A percentile compares a stretch with the other conserved stretches of the same genome.
phyloP scores from a whole-genome alignment of 2,113 vertebrate genomes.

The Crypturellus undulatus region DNA sequence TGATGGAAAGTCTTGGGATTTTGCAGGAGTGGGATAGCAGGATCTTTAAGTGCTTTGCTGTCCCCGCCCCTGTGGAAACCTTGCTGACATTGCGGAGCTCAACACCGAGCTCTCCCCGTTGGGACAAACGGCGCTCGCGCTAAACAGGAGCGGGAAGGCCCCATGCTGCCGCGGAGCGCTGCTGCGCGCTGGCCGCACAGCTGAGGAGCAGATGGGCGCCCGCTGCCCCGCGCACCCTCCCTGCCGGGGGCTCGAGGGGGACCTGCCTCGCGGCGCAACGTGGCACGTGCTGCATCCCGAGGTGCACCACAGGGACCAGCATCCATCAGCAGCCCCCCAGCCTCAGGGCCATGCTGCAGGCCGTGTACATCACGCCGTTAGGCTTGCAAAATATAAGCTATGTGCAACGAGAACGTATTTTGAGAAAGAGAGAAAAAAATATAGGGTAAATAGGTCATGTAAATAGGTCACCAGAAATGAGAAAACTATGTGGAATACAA shows the following conservation, averaged over 20 bases:
- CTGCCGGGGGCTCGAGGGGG: background rate
- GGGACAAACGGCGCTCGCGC: background rate
- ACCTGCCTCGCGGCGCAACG: accelerated
- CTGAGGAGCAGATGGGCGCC: accelerated
- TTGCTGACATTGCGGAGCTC: accelerated
- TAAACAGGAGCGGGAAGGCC: background rate
- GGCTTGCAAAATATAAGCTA: background rate
- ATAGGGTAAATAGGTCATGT: too few relatives aligned
- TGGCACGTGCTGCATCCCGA: accelerated
- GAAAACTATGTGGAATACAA: background rate
- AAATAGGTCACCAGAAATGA: background rate
- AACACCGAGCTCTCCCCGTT: background rate
- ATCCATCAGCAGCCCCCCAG: background rate
- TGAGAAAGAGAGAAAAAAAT: too few relatives aligned
- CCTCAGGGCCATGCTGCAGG: background rate
- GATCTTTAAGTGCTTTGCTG: background rate
- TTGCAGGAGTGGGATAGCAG: constrained; percentile 12
- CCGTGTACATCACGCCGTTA: too few relatives aligned
- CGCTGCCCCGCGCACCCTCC: background rate
- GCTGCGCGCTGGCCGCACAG: background rate
- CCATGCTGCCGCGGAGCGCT: background rate
- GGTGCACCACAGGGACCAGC: accelerated
- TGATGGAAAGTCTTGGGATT: background rate
- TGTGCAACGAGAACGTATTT: background rate
- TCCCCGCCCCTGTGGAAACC: background rate